Evolutionary conservation across 2,888 invertebrate species (phyloP).

Genomic region (Tyria jacobaeae): DNA sequence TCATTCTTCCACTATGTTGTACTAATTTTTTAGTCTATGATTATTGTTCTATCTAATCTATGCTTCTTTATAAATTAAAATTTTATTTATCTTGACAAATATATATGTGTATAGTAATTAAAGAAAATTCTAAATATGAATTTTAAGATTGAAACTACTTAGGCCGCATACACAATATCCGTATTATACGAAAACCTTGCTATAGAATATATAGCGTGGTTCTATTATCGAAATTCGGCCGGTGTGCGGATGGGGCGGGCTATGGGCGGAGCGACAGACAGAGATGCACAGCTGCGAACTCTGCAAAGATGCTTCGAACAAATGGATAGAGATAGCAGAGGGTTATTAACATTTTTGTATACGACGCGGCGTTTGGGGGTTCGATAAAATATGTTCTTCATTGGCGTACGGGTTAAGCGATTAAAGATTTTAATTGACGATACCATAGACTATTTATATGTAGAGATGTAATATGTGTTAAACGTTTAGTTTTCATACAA

Average conservation of each 20-base stretch:
- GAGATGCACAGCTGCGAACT: constrained; percentile 69
- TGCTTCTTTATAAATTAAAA: too few relatives aligned
- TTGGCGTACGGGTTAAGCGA: not conserved
- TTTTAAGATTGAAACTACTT: too few relatives aligned
- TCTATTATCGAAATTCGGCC: constrained; percentile 70
- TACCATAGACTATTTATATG: not conserved
- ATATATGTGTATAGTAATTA: too few relatives aligned
- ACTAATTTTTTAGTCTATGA: too few relatives aligned
- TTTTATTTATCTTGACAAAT: too few relatives aligned
- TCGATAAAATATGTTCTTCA: constrained; percentile 1
- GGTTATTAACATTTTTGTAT: constrained; percentile 14
- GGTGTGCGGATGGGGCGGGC: constrained; percentile 69
- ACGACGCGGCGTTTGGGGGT: constrained; percentile 10
- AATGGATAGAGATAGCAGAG: constrained; percentile 38
- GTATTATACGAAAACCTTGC: constrained; percentile 10
- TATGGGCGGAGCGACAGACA: constrained; percentile 75
- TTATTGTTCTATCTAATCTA: too few relatives aligned
- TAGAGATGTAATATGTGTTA: not conserved
- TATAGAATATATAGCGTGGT: constrained; percentile 12
- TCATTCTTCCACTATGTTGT: too few relatives aligned
- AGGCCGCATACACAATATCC: constrained; percentile 13
- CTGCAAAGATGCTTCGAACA: constrained; percentile 26
- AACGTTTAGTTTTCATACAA: not conserved
- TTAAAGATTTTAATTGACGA: constrained; percentile 1
- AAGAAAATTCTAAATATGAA: constrained; percentile 10